Base-by-base conservation (phyloP, 2,888 invertebrate genomes). In the Allacma fusca region DNA sequence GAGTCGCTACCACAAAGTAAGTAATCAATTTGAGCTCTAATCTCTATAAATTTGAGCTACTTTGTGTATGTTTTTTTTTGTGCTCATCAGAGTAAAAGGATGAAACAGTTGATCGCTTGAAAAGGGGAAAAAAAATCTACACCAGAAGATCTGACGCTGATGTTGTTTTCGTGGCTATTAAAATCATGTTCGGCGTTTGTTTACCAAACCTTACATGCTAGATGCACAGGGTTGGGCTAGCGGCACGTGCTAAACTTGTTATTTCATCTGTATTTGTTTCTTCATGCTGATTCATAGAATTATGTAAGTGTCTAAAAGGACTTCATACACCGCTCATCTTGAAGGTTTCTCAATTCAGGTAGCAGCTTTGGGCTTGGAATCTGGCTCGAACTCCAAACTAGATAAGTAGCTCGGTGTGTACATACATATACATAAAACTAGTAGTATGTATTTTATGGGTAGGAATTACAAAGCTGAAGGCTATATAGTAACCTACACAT, bases 211-310 rank as follows among this genome's bases (percentile, higher is more conserved):
- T 50, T 50, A 50, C 50, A 50, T 50, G n/a, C 34, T 50, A 16
- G 50, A 50, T 19, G 50, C 50, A n/a, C n/a, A 50, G 50, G 50
- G 50, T 50, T 50, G 50, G 50, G 50, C 50, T 29, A 24, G 24
- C 19, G 73, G 73, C 73, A 73, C 73, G 73, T 73, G 73, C 73
- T 73, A 73, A 73, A 73, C 73, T 73, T 73, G 73, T 73, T 73
- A 64, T 72, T 72, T 62, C 72, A 59, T 72, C 40, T 73, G 40
- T 73, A 62, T 62, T 62, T 71, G 57, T 57, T 57, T 71, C 50
- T 50, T 28, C 28, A 50, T 50, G 50, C 50, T 50, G 50, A 50
- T 50, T 50, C 50, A 5, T 50, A 50, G 50, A 13, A 50, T 50
- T 50, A 50, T 50, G 19, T 50, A 12, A 50, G 50, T 50, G 19